phyloP scores from a whole-genome alignment of 2,113 vertebrate species.

The Sus scrofa region DNA sequence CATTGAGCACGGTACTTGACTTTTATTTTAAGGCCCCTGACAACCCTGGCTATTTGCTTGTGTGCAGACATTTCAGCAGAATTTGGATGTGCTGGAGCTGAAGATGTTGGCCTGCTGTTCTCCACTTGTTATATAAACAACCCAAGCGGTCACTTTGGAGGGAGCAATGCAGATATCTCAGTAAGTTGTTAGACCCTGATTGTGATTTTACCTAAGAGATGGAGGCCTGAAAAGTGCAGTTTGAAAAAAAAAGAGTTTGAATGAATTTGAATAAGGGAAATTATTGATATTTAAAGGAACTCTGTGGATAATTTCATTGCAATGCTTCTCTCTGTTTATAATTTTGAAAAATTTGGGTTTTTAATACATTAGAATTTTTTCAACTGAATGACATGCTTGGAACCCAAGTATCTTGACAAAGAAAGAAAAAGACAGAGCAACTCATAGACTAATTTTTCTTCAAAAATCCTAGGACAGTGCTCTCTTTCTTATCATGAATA shows the following conservation, averaged over 20 bases:
- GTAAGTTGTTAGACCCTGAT: constrained; percentile 22
- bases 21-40: constrained; percentile 81
- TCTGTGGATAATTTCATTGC: constrained; percentile 23
- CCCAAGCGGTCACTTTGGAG: constrained; percentile 38
- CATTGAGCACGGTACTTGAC: constrained; percentile 79
- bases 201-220: constrained; percentile 47
- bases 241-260: constrained; percentile 38
- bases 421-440: constrained; percentile 45
- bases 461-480: constrained; percentile 10
- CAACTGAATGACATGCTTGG: not conserved
- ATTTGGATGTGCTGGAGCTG: constrained; percentile 71
- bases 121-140: constrained; percentile 57
- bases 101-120: constrained; percentile 59
- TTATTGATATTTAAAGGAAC: constrained; percentile 50
- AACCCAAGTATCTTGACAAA: constrained; percentile 3
- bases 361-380: not conserved
- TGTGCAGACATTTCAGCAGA: constrained; percentile 74
- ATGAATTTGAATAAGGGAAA: constrained; percentile 48
- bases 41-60: constrained; percentile 71
- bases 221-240: not conserved
- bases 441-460: constrained; percentile 50
- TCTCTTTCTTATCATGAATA: constrained; percentile 48
- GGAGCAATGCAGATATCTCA: constrained; percentile 45
- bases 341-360: constrained; percentile 44
- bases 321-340: constrained; percentile 4